These are phyloP conservation scores for Sakesphorus luctuosus DNA, from an alignment of 2,113 vertebrate genomes.

Conservation along the genomic window DNA sequence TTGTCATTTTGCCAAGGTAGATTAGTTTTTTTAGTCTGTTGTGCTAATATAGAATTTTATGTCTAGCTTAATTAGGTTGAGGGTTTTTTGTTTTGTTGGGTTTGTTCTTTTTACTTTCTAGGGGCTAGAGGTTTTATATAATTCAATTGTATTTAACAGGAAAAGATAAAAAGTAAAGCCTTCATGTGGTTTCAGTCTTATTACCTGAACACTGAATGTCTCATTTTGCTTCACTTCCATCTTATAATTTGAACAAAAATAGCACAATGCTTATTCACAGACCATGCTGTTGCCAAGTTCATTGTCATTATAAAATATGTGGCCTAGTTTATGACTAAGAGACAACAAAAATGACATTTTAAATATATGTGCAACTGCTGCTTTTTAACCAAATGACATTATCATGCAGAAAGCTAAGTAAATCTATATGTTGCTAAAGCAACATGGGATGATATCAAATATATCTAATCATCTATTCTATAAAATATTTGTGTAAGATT, in stretches of 20 bases:
- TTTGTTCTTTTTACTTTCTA: neutral
- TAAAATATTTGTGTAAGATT: neutral
- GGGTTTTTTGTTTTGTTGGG: no score
- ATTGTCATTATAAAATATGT: conserved; percentile 46
- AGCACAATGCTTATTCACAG: neutral
- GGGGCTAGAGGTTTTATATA: neutral
- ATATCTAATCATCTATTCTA: neutral
- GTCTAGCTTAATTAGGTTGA: neutral
- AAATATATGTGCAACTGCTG: neutral
- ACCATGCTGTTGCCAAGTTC: neutral
- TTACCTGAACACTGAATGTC: neutral
- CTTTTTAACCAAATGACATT: neutral
- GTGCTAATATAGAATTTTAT: neutral
- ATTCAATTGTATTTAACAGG: neutral
- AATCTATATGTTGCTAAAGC: neutral
- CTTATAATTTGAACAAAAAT: conserved; percentile 26
- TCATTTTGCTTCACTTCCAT: neutral
- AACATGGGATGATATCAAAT: neutral
- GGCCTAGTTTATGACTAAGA: conserved; percentile 34
- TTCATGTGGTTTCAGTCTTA: neutral
- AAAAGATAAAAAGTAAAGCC: neutral
- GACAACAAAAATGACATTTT: conserved; percentile 4
- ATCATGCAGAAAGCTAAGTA: neutral
- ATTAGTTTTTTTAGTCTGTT: neutral
- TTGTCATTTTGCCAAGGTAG: neutral